Evolutionary conservation across 2,113 vertebrate genomes (phyloP).

Genomic region (Hystrix brachyura): DNA sequence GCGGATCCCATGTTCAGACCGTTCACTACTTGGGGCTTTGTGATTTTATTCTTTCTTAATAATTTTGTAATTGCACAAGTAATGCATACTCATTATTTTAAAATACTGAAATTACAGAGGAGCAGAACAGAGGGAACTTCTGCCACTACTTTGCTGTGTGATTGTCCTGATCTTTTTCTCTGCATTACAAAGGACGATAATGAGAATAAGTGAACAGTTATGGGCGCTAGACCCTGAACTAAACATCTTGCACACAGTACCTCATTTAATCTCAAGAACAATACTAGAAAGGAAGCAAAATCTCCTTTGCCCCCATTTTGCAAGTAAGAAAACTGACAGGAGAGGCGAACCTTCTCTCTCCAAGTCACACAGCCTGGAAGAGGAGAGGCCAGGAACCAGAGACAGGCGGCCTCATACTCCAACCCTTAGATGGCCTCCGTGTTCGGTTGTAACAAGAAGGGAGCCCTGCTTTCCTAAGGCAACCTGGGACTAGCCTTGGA

Average conservation of each 20-base stretch:
- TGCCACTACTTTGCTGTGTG: not conserved
- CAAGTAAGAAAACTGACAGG: not conserved
- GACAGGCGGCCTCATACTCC: not conserved
- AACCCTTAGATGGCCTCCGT: accelerated
- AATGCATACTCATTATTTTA: not conserved
- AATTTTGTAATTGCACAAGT: not conserved
- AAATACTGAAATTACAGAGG: not conserved
- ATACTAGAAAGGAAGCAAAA: not conserved
- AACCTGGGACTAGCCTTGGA: not conserved
- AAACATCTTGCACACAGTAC: too few relatives aligned
- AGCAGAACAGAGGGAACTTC: not conserved
- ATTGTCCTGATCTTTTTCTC: not conserved
- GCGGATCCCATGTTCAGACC: too few relatives aligned
- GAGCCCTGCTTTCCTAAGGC: accelerated
- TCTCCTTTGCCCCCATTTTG: not conserved
- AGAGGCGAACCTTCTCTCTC: too few relatives aligned
- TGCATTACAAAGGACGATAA: not conserved
- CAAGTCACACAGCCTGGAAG: not conserved
- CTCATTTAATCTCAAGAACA: not conserved
- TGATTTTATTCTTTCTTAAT: not conserved
- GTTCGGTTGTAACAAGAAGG: accelerated
- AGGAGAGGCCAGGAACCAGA: not conserved
- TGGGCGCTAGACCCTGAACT: too few relatives aligned
- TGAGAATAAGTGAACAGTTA: too few relatives aligned
- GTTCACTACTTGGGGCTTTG: not conserved